Evolutionary conservation across 35 echinoderm and acorn worm genomes (phyloP).

Genomic region (Apostichopus parvimensis): DNA sequence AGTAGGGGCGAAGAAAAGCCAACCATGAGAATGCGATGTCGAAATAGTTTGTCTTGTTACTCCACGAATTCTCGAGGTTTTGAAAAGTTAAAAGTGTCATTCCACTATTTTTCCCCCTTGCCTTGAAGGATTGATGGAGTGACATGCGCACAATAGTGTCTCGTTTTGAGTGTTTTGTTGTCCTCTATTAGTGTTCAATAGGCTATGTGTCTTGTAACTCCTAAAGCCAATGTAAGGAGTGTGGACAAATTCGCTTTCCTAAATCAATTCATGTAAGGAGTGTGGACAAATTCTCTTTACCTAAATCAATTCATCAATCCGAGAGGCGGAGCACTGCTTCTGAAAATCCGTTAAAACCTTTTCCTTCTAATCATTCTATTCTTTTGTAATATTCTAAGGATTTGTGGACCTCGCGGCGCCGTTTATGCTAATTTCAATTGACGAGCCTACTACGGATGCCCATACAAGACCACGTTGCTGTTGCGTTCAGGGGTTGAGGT

Average conservation of each 20-base stretch:
- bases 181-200: conserved; percentile 23
- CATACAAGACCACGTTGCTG: background rate
- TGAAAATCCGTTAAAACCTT: conserved; percentile 32
- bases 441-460: background rate
- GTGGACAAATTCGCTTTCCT: background rate
- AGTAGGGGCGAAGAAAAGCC: too few relatives aligned
- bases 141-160: conserved; percentile 37
- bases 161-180: conserved; percentile 36
- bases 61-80: background rate
- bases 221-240: conserved; percentile 14
- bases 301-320: conserved; percentile 33
- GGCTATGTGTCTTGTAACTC: conserved; percentile 7
- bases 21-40: too few relatives aligned
- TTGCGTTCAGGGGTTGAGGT: too few relatives aligned
- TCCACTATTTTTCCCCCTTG: background rate
- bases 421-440: conserved; percentile 25
- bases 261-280: too few relatives aligned
- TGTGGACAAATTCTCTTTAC: background rate
- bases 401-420: conserved; percentile 36
- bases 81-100: background rate
- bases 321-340: conserved; percentile 40
- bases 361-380: conserved; percentile 28
- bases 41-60: too few relatives aligned
- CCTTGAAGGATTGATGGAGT: background rate
- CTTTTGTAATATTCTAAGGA: conserved; percentile 10